phyloP scores from a whole-genome alignment of 1,140 invertebrate species.

The Epicauta chinensis region DNA sequence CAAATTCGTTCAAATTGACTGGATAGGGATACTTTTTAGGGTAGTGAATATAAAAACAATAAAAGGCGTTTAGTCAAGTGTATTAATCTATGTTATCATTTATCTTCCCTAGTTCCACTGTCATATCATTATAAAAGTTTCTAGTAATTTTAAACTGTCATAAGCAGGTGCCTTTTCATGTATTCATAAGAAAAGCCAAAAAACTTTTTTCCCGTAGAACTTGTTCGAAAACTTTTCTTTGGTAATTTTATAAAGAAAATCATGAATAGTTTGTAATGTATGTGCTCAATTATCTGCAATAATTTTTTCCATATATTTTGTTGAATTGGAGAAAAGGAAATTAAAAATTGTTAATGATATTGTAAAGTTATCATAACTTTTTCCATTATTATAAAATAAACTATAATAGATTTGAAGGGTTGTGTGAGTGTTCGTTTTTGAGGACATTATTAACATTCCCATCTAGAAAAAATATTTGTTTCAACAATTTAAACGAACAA shows the following conservation, averaged over 20 bases:
- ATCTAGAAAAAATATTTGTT: not conserved
- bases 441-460: slow-evolving; percentile 3
- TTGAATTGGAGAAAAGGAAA: slow-evolving; percentile 7
- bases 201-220: not conserved
- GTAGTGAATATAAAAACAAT: slow-evolving; percentile 12
- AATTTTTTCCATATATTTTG: slow-evolving; percentile 4
- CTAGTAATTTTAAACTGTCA: slow-evolving; percentile 19
- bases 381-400: slow-evolving; percentile 4
- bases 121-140: slow-evolving; percentile 18
- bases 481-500: slow-evolving; percentile 6
- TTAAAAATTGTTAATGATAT: slow-evolving; percentile 8
- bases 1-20: no score
- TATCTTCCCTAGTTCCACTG: slow-evolving; percentile 10
- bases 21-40: no score
- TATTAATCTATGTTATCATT: slow-evolving; percentile 17
- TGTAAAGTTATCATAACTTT: slow-evolving; percentile 12
- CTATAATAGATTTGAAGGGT: no score
- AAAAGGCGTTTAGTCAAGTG: slow-evolving; percentile 13
- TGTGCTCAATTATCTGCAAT: slow-evolving; percentile 14
- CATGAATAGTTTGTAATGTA: slow-evolving; percentile 14
- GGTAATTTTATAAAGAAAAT: slow-evolving; percentile 12
- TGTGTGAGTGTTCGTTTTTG: no score
- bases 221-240: slow-evolving; percentile 10
- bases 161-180: slow-evolving; percentile 19
- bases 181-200: slow-evolving; percentile 13